Percentiles rank a stretch among this genome's conserved stretches.
phyloP scores from a whole-genome alignment of 2,888 invertebrate genomes.

The Apoderus coryli region DNA sequence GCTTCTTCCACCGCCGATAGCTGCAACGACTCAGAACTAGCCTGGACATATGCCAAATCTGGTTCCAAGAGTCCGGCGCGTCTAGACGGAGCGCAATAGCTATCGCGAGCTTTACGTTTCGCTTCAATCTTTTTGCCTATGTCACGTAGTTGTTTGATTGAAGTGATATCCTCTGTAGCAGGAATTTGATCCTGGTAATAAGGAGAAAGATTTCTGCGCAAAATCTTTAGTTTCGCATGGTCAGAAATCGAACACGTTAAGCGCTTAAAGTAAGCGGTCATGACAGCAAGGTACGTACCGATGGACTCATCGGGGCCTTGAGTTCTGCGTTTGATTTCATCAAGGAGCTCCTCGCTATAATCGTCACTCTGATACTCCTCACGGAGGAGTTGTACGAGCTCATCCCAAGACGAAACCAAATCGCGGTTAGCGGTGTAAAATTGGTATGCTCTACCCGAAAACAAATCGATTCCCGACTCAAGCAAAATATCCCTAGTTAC shows the following conservation, averaged over 20 bases:
- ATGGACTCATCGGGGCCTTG: slow-evolving; percentile 13
- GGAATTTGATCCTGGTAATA: too few species aligned
- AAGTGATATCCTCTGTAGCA: too few species aligned
- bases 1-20: too few species aligned
- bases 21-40: too few species aligned
- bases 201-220: slow-evolving; percentile 8
- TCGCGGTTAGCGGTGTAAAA: slow-evolving; percentile 8
- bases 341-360: too few species aligned
- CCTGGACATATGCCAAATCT: slow-evolving; percentile 6
- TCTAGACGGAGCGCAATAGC: too few species aligned
- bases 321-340: too few species aligned
- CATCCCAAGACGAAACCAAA: slow-evolving; percentile 9
- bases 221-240: slow-evolving; percentile 4
- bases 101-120: too few species aligned
- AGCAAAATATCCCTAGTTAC: slow-evolving; percentile 4
- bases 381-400: slow-evolving; percentile 7
- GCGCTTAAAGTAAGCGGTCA: slow-evolving; percentile 11
- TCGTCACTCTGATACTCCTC: slow-evolving; percentile 11
- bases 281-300: slow-evolving; percentile 11
- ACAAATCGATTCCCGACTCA: slow-evolving; percentile 9
- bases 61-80: too few species aligned
- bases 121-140: too few species aligned
- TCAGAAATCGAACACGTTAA: slow-evolving; percentile 8
- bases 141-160: slow-evolving; percentile 13
- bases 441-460: too few species aligned